Percentiles rank a stretch among this genome's conserved stretches.
These are phyloP conservation scores for Timema podura DNA, from an alignment of 2,888 invertebrate genomes.

Conservation along the genomic window DNA sequence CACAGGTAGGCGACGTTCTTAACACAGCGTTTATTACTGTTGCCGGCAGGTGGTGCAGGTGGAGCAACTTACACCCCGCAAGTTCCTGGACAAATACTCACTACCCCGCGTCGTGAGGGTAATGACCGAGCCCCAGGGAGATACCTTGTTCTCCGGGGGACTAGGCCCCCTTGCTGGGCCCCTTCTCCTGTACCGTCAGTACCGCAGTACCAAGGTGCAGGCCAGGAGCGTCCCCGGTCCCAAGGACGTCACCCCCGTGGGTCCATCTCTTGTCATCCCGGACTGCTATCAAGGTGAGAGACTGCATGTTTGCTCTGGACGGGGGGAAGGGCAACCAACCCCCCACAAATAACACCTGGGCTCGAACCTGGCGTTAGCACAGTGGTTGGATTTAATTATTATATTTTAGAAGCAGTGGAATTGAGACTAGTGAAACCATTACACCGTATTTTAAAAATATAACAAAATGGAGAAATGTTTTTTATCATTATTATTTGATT, in stretches of 20 bases:
- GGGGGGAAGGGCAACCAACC: no score
- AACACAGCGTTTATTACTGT: no score
- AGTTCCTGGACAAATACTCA: conserved; percentile 59
- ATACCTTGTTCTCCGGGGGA: conserved; percentile 38
- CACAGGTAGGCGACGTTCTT: no score
- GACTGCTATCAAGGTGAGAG: conserved; percentile 63
- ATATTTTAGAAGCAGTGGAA: no score
- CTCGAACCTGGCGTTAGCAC: no score
- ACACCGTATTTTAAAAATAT: no score
- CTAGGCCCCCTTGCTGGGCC: conserved; percentile 51
- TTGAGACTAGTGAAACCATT: no score
- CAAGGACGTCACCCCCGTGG: conserved; percentile 40
- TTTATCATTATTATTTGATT: no score
- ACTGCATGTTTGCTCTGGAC: conserved; percentile 20
- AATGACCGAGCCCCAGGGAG: conserved; percentile 40
- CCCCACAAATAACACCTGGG: no score
- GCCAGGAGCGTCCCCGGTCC: conserved; percentile 48
- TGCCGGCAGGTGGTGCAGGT: not conserved
- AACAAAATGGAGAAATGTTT: no score
- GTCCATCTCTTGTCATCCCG: conserved; percentile 59
- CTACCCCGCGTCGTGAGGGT: conserved; percentile 58
- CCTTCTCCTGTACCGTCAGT: conserved; percentile 58
- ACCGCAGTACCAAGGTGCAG: conserved; percentile 59
- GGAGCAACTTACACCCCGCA: conserved; percentile 37
- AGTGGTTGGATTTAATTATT: no score